Evolutionary conservation across 2,797 vertebrate genomes (phyloP).

Genomic region (Clarias laeviceps): DNA sequence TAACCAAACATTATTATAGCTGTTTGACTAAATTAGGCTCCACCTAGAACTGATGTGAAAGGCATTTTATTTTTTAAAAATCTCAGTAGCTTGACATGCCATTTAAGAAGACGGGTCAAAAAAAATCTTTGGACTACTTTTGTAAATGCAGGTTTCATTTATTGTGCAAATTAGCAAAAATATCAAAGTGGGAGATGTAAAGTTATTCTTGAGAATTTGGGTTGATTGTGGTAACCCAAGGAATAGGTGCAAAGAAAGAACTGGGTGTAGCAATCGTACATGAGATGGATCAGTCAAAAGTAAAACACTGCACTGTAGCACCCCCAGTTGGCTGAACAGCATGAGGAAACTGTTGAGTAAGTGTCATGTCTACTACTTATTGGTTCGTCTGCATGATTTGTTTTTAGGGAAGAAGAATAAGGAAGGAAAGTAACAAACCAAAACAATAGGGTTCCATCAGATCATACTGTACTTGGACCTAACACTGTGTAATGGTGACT

Average conservation of each 20-base stretch:
- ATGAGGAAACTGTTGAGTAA: background rate
- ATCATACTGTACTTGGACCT: background rate
- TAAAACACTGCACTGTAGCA: background rate
- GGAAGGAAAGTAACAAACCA: background rate
- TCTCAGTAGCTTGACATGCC: background rate
- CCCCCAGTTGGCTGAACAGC: background rate
- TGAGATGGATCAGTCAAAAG: background rate
- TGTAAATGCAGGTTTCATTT: too few species aligned
- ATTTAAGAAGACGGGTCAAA: background rate
- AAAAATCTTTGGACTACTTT: background rate
- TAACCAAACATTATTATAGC: background rate
- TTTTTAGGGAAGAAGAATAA: background rate
- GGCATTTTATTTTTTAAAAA: background rate
- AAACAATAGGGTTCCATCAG: background rate
- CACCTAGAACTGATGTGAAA: background rate
- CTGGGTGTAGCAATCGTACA: background rate
- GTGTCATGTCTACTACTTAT: too few species aligned
- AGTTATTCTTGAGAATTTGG: background rate
- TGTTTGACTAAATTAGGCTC: background rate
- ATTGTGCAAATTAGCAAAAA: background rate
- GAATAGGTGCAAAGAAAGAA: background rate
- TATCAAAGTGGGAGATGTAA: background rate
- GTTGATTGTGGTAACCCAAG: background rate
- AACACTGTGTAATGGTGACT: background rate
- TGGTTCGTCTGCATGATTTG: background rate